Percentiles rank a stretch among this genome's conserved stretches.
phyloP scores from a whole-genome alignment of 1,140 invertebrate species.

The Colletes latitarsis region DNA sequence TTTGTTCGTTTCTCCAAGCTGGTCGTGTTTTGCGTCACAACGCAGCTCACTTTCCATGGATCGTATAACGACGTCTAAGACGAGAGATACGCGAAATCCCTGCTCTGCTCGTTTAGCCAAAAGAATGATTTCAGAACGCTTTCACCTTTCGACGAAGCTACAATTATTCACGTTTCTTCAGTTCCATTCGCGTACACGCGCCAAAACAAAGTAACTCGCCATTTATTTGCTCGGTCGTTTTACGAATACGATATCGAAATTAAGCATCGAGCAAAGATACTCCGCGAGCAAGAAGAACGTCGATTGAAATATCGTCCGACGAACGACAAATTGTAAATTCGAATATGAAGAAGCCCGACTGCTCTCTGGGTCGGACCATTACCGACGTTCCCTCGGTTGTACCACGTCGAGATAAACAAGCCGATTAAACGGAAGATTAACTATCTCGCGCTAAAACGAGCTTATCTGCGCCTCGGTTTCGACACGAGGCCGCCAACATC shows the following conservation, averaged over 20 bases:
- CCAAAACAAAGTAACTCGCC: no score
- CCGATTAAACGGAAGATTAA: constrained; percentile 50
- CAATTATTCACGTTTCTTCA: no score
- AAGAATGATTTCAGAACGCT: constrained; percentile 53
- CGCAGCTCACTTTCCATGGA: constrained; percentile 30
- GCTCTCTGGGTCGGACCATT: constrained; percentile 23
- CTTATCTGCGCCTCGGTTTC: constrained; percentile 46
- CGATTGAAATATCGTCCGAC: constrained; percentile 30
- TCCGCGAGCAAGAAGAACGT: no score
- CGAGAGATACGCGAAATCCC: background rate
- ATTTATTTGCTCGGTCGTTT: background rate
- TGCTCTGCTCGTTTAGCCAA: constrained; percentile 7
- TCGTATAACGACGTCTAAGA: constrained; percentile 19
- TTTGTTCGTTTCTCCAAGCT: background rate
- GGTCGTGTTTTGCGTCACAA: background rate
- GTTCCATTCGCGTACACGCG: no score
- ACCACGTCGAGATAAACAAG: constrained; percentile 48
- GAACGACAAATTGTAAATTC: constrained; percentile 26
- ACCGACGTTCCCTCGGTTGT: constrained; percentile 39
- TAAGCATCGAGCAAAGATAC: no score
- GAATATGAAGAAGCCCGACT: constrained; percentile 40
- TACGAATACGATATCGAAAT: no score
- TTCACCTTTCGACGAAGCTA: constrained; percentile 43
- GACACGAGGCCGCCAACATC: constrained; percentile 37
- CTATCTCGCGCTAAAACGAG: constrained; percentile 51